Evolutionary conservation across 2,888 invertebrate genomes (phyloP).

Genomic region (Amphiduros pacificus): DNA sequence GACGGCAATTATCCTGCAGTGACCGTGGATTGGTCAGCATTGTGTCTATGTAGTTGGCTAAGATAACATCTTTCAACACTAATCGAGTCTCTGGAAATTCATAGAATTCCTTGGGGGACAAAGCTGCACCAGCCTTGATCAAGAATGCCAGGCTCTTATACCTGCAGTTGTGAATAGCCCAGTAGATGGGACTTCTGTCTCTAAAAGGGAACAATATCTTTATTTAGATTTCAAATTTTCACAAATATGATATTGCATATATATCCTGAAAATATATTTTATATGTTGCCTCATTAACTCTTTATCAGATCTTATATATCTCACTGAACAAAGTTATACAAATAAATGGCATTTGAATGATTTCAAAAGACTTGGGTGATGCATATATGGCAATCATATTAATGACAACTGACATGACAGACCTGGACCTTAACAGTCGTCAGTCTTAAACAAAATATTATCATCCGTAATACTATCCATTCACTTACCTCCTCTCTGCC

Average conservation of each 20-base stretch:
- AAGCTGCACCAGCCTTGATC: constrained; percentile 31
- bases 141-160: constrained; percentile 30
- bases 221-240: neutral
- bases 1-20: constrained; percentile 8
- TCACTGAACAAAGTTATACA: too few species aligned
- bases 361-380: too few species aligned
- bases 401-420: too few species aligned
- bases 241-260: neutral
- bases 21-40: neutral
- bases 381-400: too few species aligned
- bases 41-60: neutral
- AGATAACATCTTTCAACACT: constrained; percentile 31
- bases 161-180: constrained; percentile 40
- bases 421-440: too few species aligned
- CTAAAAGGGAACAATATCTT: constrained; percentile 21
- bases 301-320: too few species aligned
- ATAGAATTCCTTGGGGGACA: constrained; percentile 27
- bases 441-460: too few species aligned
- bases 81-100: constrained; percentile 36
- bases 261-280: neutral
- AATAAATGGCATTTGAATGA: too few species aligned
- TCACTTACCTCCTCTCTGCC: constrained; percentile 35
- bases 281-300: too few species aligned
- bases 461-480: too few species aligned
- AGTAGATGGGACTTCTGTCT: constrained; percentile 37